A percentile compares a stretch with the other conserved stretches of the same genome.
phyloP scores from a whole-genome alignment of 2,113 vertebrate species.

The Erpornis zantholeuca region DNA sequence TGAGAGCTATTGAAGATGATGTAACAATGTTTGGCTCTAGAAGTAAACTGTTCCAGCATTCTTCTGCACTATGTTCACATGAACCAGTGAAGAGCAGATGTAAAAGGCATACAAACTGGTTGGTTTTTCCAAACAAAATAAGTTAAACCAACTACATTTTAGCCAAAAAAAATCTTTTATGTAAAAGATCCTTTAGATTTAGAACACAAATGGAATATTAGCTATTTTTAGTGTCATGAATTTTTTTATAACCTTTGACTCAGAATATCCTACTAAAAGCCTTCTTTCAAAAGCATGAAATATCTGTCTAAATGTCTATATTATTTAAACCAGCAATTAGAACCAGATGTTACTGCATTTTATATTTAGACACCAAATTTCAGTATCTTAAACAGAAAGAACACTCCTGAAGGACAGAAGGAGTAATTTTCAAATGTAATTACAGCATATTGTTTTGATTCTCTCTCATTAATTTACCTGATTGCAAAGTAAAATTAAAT shows the following conservation, averaged over 20 bases:
- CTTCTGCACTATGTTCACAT: not conserved
- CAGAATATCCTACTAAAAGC: conserved; percentile 68
- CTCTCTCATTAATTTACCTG: conserved; percentile 80
- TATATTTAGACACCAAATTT: conserved; percentile 80
- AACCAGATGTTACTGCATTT: conserved; percentile 76
- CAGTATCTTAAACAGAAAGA: conserved; percentile 74
- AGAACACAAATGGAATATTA: conserved; percentile 64
- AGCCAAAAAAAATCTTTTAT: not conserved
- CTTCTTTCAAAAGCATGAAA: conserved; percentile 73
- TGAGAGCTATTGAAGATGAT: not conserved
- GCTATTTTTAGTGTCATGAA: conserved; percentile 71
- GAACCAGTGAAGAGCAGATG: not conserved
- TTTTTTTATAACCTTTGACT: conserved; percentile 78
- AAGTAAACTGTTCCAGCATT: not conserved
- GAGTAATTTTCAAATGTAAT: conserved; percentile 81
- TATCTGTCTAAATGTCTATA: conserved; percentile 69
- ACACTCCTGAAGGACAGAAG: conserved; percentile 76
- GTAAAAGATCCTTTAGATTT: conserved; percentile 53
- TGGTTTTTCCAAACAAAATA: not conserved
- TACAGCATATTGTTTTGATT: conserved; percentile 79
- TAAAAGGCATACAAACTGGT: not conserved
- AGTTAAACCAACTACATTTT: not conserved
- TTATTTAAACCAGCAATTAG: conserved; percentile 80
- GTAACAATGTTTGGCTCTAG: not conserved
- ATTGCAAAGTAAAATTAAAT: conserved; percentile 80